Evolutionary conservation across 2,888 invertebrate genomes (phyloP), one percentile per base, ranked within the genome.

Genomic region (Molanna angustata): DNA sequence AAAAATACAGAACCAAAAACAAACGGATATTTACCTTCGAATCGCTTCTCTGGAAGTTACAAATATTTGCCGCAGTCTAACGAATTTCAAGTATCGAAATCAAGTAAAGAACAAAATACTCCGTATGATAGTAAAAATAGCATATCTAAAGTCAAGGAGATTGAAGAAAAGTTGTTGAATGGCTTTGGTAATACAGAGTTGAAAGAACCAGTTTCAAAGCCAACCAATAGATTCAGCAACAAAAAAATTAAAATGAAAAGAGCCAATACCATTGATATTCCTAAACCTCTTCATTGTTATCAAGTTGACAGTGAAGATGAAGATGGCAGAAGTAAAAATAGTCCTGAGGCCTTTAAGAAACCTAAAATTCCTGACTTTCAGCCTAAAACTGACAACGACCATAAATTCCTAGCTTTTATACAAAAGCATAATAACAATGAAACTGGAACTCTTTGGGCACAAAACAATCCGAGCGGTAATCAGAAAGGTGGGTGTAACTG

Each of bases 211-310:
- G 27, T 22, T 16, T 1, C 21, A 1, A 54, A 43, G 56, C 69
- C 73, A 2, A 63, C 69, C 1, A 72, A 69, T 60, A 66, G 79
- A 54, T 84, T 80, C 61, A 74, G 74, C 44, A 80, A 76, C 56
- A 86, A 86, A 62, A 89, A 88, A 65, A 74, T 84, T 18, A 83
- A 86, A 62, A 88, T 92, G 84, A 92, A 91, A 69, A 80, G 92
- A 13, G 91, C 92, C 2, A 93, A 93, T 62, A 93, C 93, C 1
- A 90, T 92, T 58, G 91, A 92, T 65, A 90, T 92, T 66, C 90
- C 91, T 1, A 88, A 88, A 63, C 82, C 84, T 0, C 78, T 70
- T 18, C 79, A 72, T n/a, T 76, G 76, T 17, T 80, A 82, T 64
- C 72, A 74, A 41, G 66, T 76, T n/a, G 73, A 74, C 57, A 68